phyloP scores from a whole-genome alignment of 2,888 invertebrate genomes.

The Cataglyphis rosenhaueri region DNA sequence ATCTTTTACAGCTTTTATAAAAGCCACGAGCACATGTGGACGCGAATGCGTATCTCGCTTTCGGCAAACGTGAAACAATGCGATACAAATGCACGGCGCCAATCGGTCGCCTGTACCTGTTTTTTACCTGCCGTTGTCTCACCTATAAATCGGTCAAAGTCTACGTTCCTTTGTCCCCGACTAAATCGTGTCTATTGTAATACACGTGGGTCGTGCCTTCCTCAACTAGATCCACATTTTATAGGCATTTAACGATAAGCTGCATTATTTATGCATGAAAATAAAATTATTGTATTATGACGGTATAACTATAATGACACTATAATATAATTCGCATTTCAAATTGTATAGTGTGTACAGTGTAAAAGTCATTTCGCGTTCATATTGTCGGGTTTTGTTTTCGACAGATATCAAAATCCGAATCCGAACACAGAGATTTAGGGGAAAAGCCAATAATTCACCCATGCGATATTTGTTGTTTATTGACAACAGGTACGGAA shows the following conservation, averaged over 20 bases:
- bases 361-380: slow-evolving; percentile 24
- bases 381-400: slow-evolving; percentile 32
- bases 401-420: slow-evolving; percentile 34
- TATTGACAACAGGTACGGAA: slow-evolving; percentile 24
- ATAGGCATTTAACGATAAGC: not conserved
- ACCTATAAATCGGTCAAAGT: slow-evolving; percentile 43
- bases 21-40: slow-evolving; percentile 2
- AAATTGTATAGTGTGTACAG: not conserved
- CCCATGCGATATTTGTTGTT: slow-evolving; percentile 16
- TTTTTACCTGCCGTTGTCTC: slow-evolving; percentile 21
- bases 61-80: slow-evolving; percentile 80
- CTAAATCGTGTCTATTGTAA: not conserved
- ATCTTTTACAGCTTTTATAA: slow-evolving; percentile 50
- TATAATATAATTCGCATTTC: not conserved
- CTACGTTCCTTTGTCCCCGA: not conserved
- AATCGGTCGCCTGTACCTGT: slow-evolving; percentile 66
- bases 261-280: not conserved
- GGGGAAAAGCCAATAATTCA: slow-evolving; percentile 40
- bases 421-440: slow-evolving; percentile 11
- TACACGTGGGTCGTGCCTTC: not conserved
- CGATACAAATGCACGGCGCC: slow-evolving; percentile 79
- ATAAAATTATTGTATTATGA: slow-evolving; percentile 7
- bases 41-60: slow-evolving; percentile 62
- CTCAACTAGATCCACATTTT: slow-evolving; percentile 9
- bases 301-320: not conserved